Conservation (phyloP, 2,797 vertebrate genomes). For the Spinibarbus caldwelli region DNA sequence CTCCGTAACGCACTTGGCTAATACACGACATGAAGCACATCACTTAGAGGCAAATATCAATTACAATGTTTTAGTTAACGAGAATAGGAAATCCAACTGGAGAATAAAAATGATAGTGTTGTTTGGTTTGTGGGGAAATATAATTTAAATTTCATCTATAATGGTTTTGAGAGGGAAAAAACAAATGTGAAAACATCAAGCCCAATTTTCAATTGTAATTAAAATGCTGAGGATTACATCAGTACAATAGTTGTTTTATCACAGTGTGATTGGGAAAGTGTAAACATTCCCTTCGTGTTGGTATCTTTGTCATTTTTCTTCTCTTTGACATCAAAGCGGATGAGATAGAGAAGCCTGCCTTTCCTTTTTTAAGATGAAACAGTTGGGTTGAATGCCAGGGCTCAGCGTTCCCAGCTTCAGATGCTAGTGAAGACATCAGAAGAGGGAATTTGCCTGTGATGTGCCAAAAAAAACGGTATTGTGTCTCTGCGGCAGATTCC, state of each 20-base stretch:
- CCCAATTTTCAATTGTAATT: conserved; percentile 63
- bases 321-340: conserved; percentile 66
- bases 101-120: conserved; percentile 36
- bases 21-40: conserved; percentile 50
- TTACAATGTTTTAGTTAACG: conserved; percentile 43
- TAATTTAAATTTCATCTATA: conserved; percentile 35
- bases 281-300: conserved; percentile 63
- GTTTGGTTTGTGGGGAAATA: conserved; percentile 14
- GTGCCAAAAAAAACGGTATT: conserved; percentile 63
- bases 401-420: conserved; percentile 64
- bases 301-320: conserved; percentile 53
- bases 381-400: conserved; percentile 56
- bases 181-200: conserved; percentile 45
- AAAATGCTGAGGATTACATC: conserved; percentile 61
- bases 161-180: not conserved
- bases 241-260: conserved; percentile 46
- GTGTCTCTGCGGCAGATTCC: conserved; percentile 64
- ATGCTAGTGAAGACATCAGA: conserved; percentile 76
- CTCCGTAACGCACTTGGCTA: conserved; percentile 39
- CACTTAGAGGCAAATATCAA: conserved; percentile 51
- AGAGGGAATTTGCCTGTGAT: conserved; percentile 70
- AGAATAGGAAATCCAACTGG: conserved; percentile 37
- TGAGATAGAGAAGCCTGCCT: conserved; percentile 62
- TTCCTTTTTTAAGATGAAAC: conserved; percentile 71
- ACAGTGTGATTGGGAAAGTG: conserved; percentile 42